These are phyloP conservation scores for Phoxinus phoxinus DNA, from an alignment of 2,113 vertebrate genomes.

Conservation along the genomic window DNA sequence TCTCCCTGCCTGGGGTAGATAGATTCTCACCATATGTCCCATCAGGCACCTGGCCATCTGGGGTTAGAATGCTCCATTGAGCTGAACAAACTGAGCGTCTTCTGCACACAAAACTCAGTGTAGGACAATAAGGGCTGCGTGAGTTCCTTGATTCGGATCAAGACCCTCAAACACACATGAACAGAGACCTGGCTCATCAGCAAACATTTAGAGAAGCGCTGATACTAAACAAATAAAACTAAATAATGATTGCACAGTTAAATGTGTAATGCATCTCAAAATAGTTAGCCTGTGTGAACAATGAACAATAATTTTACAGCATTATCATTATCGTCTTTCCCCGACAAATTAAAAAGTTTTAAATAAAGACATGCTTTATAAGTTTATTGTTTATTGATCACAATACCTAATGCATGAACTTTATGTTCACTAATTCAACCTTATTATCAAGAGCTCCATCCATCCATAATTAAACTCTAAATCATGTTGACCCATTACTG, in stretches of 20 bases:
- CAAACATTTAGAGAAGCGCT: conserved; percentile 42
- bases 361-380: too few species aligned
- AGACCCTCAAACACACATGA: conserved; percentile 13
- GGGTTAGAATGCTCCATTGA: conserved; percentile 74
- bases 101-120: conserved; percentile 15
- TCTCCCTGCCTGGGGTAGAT: conserved; percentile 55
- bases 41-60: conserved; percentile 64
- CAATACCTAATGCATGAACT: background rate
- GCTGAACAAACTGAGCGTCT: conserved; percentile 69
- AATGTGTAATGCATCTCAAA: too few species aligned
- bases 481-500: conserved; percentile 80
- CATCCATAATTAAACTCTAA: conserved; percentile 63
- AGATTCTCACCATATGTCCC: conserved; percentile 66
- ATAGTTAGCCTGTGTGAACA: too few species aligned
- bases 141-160: conserved; percentile 36
- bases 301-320: too few species aligned
- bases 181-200: conserved; percentile 8
- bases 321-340: too few species aligned
- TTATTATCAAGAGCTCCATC: background rate
- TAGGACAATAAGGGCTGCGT: conserved; percentile 9
- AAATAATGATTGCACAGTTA: too few species aligned
- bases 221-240: background rate
- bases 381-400: too few species aligned
- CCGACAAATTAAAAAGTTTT: too few species aligned
- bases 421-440: background rate